These are phyloP conservation scores for Masticophis lateralis DNA, from an alignment of 2,797 vertebrate genomes.

Conservation along the genomic window DNA sequence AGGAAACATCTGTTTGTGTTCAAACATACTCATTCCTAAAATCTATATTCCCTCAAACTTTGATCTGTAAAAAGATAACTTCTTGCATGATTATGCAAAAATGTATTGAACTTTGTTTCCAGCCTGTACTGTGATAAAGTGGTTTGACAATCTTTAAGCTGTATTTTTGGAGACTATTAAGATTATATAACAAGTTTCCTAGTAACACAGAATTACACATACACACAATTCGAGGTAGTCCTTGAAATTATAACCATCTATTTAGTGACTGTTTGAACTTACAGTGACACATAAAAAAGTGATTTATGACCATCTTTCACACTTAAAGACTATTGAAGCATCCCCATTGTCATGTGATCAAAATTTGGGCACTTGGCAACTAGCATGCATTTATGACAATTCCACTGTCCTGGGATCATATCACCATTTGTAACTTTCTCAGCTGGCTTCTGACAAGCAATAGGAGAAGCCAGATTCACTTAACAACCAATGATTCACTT, in stretches of 20 bases:
- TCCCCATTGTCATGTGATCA: background rate
- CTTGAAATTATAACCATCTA: background rate
- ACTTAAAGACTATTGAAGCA: background rate
- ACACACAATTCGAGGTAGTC: background rate
- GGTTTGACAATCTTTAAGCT: background rate
- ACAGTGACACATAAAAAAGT: background rate
- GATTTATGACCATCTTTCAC: background rate
- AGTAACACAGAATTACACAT: background rate
- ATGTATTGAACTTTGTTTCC: background rate
- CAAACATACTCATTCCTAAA: background rate
- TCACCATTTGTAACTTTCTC: background rate
- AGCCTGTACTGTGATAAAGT: background rate
- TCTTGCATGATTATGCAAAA: background rate
- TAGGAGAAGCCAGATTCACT: background rate
- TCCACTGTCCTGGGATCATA: background rate
- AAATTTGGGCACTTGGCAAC: background rate
- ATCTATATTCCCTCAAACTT: background rate
- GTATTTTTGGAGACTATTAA: background rate
- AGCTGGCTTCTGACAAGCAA: background rate
- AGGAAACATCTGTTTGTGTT: background rate
- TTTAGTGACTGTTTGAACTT: background rate
- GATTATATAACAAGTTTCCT: background rate
- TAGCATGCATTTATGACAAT: background rate
- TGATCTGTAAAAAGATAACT: background rate
- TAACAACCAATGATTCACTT: background rate